Evolutionary conservation across 2,113 vertebrate genomes (phyloP), one percentile per base, ranked within the genome.

Genomic region (Peromyscus californicus): DNA sequence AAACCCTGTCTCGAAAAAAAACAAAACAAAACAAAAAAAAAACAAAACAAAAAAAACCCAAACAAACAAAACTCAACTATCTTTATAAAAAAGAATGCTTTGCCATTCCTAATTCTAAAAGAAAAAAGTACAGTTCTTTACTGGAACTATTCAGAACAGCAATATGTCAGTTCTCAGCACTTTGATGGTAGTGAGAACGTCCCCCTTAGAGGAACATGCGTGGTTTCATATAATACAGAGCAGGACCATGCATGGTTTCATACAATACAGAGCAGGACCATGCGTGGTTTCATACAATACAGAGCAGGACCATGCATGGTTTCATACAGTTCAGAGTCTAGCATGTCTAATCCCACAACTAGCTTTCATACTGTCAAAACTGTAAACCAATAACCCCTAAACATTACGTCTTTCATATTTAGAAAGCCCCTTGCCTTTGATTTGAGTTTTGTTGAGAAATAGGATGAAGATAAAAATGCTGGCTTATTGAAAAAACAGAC

Each of bases 401-500:
- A n/a, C 26, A 74, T 59, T 83, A 45, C 45, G 36, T 36, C 61
- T 59, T 92, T 29, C 13, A 80, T 59, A 59, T 31, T 86, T 63
- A 54, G 42, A 93, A n/a, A 93, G 19, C 70, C 3, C 45, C 67
- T 87, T 67, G 42, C 19, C 36, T 29, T n/a, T 61, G 57, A 54
- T 54, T 75, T 65, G 51, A 89, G 57, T 92, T 90, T 83, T 33
- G 4, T 70, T 76, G 39, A 95, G 69, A 95, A 45, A 61, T 36
- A 65, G 82, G 48, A 57, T 65, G 24, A 7, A 93, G 45, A 39
- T 85, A 89, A 93, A 88, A 70, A 74, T n/a, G 26, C 65, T 26
- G 26, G 8, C n/a, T 74, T 59, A 31, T 36, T 97, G 33, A 59
- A 39, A 61, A 93, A 94, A 59, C 31, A 90, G 65, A 70, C 54